Evolutionary conservation across 2,797 vertebrate genomes (phyloP).

Genomic region (Helarctos malayanus): DNA sequence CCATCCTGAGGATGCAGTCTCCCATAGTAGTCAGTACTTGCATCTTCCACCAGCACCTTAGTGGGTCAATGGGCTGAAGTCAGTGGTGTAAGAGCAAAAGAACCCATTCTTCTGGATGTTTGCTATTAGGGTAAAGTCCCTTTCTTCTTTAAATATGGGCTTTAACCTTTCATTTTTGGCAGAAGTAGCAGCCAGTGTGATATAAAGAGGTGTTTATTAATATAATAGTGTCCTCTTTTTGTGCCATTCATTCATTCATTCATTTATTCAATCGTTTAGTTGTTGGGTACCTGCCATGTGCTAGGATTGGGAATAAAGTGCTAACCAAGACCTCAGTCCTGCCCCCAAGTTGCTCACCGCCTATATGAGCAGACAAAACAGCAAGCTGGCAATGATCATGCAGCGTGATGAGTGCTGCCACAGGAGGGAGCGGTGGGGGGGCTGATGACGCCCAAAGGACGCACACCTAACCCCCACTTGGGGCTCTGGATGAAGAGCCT

Average conservation of each 20-base stretch:
- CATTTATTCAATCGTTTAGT: not conserved
- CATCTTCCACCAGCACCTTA: not conserved
- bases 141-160: not conserved
- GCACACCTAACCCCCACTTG: not conserved
- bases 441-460: not conserved
- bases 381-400: not conserved
- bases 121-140: not conserved
- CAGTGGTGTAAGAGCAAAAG: not conserved
- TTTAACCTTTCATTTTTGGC: not conserved
- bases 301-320: conserved; percentile 35
- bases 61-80: not conserved
- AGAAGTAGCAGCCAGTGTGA: conserved; percentile 16
- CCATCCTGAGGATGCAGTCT: not conserved
- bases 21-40: not conserved
- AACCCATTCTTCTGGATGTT: not conserved
- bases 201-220: not conserved
- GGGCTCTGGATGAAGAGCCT: not conserved
- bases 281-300: not conserved
- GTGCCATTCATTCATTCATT: not conserved
- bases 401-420: not conserved
- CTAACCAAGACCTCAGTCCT: not conserved
- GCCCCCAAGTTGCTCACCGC: not conserved
- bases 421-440: not conserved
- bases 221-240: not conserved
- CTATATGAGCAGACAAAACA: not conserved